Conservation (phyloP, 2,797 vertebrate genomes). For the Xenopus petersii region DNA sequence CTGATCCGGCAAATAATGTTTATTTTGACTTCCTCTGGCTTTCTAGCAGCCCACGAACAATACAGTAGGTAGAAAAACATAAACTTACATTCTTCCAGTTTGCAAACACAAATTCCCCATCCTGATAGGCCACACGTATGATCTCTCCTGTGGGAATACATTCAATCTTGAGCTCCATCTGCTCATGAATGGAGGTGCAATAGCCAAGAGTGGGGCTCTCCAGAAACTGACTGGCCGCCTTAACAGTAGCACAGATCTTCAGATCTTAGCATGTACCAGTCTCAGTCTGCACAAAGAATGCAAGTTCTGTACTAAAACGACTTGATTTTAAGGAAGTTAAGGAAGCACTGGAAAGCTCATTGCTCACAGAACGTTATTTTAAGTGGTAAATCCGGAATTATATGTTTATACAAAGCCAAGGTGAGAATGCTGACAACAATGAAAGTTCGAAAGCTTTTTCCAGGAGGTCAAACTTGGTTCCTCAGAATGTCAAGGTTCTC, state of each 20-base stretch:
- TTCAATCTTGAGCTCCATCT: slow-evolving; percentile 66
- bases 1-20: no score
- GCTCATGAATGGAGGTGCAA: slow-evolving; percentile 3
- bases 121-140: slow-evolving; percentile 59
- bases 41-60: background rate
- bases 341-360: slow-evolving; percentile 42
- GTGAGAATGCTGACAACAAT: slow-evolving; percentile 57
- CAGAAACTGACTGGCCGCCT: slow-evolving; percentile 6
- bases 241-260: background rate
- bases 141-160: slow-evolving; percentile 68
- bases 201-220: background rate
- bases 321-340: slow-evolving; percentile 19
- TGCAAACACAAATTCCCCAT: slow-evolving; percentile 47
- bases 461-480: slow-evolving; percentile 45
- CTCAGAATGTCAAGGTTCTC: slow-evolving; percentile 50
- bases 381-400: slow-evolving; percentile 54
- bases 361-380: slow-evolving; percentile 46
- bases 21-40: background rate
- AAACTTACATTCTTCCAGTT: slow-evolving; percentile 64
- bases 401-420: slow-evolving; percentile 57
- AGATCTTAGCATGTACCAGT: slow-evolving; percentile 9
- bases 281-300: slow-evolving; percentile 24
- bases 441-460: slow-evolving; percentile 55
- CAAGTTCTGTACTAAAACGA: slow-evolving; percentile 8
- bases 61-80: background rate